Evolutionary conservation across 2,797 vertebrate species (phyloP).

Genomic region (Rousettus madagascariensis): DNA sequence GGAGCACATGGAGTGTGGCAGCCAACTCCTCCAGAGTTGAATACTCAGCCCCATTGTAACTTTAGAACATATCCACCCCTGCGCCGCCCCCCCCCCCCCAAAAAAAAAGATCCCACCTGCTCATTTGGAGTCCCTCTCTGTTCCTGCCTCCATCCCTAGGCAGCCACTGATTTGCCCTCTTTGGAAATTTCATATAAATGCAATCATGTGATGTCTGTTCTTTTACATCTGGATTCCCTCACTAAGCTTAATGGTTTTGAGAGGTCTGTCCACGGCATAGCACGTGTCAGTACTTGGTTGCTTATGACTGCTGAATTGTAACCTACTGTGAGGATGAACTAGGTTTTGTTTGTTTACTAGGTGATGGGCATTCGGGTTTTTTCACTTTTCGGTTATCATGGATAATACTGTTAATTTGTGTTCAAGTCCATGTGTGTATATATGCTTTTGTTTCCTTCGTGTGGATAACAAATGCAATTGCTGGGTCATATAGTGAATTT

Average conservation of each 20-base stretch:
- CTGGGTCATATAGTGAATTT: not conserved
- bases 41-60: no score
- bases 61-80: not conserved
- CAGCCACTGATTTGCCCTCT: not conserved
- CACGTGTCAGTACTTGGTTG: not conserved
- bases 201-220: not conserved
- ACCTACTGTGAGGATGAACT: not conserved
- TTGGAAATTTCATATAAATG: not conserved
- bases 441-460: not conserved
- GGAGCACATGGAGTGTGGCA: no score
- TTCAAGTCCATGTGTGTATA: not conserved
- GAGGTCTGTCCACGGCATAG: no score
- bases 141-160: not conserved
- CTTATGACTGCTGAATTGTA: not conserved
- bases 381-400: not conserved
- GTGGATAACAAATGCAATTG: no score
- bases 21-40: no score
- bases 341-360: not conserved
- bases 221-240: not conserved
- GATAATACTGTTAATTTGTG: not conserved
- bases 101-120: no score
- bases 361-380: not conserved
- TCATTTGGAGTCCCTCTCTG: not conserved
- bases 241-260: not conserved
- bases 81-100: no score